Evolutionary conservation across 2,113 vertebrate species (phyloP).

Genomic region (Suncus etruscus): DNA sequence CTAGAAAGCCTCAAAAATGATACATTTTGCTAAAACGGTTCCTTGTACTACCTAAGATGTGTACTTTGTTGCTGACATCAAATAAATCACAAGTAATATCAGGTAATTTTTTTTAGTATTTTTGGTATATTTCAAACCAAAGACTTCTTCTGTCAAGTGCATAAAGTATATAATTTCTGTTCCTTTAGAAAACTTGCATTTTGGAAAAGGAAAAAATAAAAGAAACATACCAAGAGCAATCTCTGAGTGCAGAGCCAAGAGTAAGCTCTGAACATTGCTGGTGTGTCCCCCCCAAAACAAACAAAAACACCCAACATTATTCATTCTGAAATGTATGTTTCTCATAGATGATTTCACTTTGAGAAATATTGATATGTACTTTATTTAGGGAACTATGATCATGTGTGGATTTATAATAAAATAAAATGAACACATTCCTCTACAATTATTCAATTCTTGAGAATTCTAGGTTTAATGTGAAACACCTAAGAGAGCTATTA

Average conservation of each 20-base stretch:
- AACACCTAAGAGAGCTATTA: neutral
- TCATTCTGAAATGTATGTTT: neutral
- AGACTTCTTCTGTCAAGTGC: conserved; percentile 12
- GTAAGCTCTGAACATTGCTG: no score
- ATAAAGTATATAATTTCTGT: neutral
- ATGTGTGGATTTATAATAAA: conserved; percentile 23
- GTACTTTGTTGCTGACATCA: conserved; percentile 22
- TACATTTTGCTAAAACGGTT: conserved; percentile 55
- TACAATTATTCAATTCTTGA: conserved; percentile 23
- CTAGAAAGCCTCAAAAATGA: conserved; percentile 23
- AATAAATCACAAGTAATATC: conserved; percentile 4
- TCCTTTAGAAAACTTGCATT: conserved; percentile 33
- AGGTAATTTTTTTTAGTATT: conserved; percentile 57
- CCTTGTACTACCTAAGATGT: conserved; percentile 38
- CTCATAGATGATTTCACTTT: conserved; percentile 41
- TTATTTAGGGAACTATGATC: neutral
- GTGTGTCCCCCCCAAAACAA: no score
- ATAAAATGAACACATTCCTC: neutral
- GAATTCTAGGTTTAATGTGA: conserved; percentile 48
- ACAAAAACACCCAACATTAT: neutral
- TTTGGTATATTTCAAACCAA: neutral
- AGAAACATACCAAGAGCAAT: neutral
- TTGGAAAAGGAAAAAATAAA: conserved; percentile 39
- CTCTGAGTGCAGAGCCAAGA: no score
- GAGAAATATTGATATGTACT: conserved; percentile 30